Evolutionary conservation across 2,797 vertebrate genomes (phyloP), one percentile per base, ranked within the genome.

Genomic region (Dipus sagitta): DNA sequence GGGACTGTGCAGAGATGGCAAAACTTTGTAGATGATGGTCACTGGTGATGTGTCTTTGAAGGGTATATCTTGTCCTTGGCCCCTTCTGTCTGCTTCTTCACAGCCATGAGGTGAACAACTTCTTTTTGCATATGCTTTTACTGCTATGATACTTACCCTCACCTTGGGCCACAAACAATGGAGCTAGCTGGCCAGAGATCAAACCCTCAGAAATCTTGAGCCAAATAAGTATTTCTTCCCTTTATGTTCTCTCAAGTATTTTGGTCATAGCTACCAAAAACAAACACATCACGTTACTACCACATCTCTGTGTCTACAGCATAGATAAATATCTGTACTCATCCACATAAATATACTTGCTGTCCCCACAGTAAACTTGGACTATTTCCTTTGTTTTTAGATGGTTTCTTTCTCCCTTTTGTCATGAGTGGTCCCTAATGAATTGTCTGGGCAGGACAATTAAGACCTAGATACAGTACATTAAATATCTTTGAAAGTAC

Each of bases 401-500:
- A 28, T 74, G 10, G 83, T n/a, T 82, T 83, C 70, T 93, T 77
- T 26, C 24, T 81, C 30, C 17, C 18, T 80, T 94, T 94, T 94
- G 38, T 88, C 80, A 64, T 84, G 60, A 9, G 0, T 93, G 20
- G 26, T 77, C 79, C 60, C 65, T 42, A 74, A 30, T 42, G 78
- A 95, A 87, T 85, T 95, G 10, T 77, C 42, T 87, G 70, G 64
- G 62, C 58, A 86, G 38, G 95, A 92, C 94, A 97, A 94, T 93
- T 96, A 96, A 96, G 92, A 91, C 65, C 70, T 87, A 95, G 95
- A 92, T 87, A 81, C 58, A 94, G 83, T 88, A 91, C 95, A 95
- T 97, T 97, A 96, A 96, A 81, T 42, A 24, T 93, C 86, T 91
- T 77, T 92, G 68, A 84, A 84, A 87, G 86, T 86, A 83, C 65